Evolutionary conservation across 2,113 vertebrate species (phyloP).

Genomic region (Melanocharis versteri): DNA sequence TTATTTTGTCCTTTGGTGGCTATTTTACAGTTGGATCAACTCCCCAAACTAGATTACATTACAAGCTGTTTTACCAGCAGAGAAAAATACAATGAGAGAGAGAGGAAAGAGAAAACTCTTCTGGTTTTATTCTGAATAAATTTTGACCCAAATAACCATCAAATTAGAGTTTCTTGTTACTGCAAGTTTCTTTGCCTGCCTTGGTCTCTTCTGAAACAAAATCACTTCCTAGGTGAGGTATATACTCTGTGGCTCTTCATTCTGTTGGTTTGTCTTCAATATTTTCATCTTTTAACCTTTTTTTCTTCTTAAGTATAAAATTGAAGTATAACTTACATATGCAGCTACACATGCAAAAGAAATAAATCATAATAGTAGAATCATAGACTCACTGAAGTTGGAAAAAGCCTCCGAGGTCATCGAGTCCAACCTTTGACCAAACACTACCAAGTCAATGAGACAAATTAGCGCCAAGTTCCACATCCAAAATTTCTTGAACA

Average conservation of each 20-base stretch:
- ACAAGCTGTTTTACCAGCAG: neutral
- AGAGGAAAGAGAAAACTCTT: neutral
- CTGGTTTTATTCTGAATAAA: neutral
- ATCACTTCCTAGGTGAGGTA: neutral
- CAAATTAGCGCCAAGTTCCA: neutral
- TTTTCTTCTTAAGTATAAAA: neutral
- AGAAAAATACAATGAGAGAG: neutral
- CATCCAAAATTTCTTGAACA: neutral
- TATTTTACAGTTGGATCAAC: neutral
- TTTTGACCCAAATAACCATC: neutral
- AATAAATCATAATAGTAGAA: neutral
- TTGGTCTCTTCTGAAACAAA: neutral
- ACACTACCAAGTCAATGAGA: neutral
- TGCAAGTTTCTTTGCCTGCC: neutral
- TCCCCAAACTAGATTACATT: neutral
- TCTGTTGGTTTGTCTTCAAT: neutral
- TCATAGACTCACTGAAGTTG: neutral
- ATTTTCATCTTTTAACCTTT: neutral
- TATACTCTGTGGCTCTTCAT: neutral
- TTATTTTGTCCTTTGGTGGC: neutral
- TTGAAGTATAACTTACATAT: neutral
- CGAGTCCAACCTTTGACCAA: neutral
- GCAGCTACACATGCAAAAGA: neutral
- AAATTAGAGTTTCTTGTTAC: neutral
- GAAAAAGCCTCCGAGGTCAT: neutral